Base-by-base conservation (phyloP, 2,797 vertebrate genomes). In the Tadarida brasiliensis region DNA sequence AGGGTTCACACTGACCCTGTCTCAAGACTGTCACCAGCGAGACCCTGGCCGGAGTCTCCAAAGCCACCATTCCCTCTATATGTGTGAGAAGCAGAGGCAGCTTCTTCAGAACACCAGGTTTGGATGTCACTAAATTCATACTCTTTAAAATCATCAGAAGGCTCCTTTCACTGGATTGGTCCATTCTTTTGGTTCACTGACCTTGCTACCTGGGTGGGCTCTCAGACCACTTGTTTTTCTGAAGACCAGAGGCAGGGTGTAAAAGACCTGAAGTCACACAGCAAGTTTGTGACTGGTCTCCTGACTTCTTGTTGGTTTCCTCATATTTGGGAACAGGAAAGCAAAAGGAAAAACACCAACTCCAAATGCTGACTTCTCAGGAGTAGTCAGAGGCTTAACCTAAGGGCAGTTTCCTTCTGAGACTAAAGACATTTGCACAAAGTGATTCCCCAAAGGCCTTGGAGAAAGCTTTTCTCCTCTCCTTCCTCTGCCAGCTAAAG, bases 371-470 rank as follows among this genome's bases (percentile, higher is more conserved):
- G 67, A 22, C 71, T 83, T 70, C 57, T 96, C 39, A 2, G 28
- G 92, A 70, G 20, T 35, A 16, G 83, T 70, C 63, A 91, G 26
- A 71, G n/a, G 61, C 20, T 49, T 91, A 87, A 94, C 73, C 87
- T 82, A 54, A 16, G 30, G 59, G 35, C 33, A 94, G 93, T 94
- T 98, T 96, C 94, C 44, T 95, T 95, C 63, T 97, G 87, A 97
- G 47, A 71, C 68, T 54, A 80, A 86, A 92, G 11, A 78, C 10
- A 97, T 98, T 97, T 97, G 94, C 97, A 97, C 96, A 68, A 82
- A 96, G 81, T 94, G 80, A 91, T 97, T 95, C 80, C 97, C 96
- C 96, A 73, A 89, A 96, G 54, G 68, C 24, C 57, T 92, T 80
- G 59, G 65, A 77, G 73, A 90, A 74, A 68, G 24, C 10, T 80